Conservation (phyloP, 2,888 invertebrate species). For the Poecilobothrus nobilitatus region DNA sequence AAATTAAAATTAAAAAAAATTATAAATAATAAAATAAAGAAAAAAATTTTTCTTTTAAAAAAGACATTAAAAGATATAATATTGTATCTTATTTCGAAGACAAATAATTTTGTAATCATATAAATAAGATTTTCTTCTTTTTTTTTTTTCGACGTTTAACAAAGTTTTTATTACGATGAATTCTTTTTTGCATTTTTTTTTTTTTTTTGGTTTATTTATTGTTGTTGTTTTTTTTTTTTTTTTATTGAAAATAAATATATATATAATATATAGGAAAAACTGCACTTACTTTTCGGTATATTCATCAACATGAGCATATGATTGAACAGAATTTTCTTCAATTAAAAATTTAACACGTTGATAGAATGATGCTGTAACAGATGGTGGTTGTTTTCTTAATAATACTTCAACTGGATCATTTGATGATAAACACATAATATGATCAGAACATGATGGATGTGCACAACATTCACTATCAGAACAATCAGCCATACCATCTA, state of each 20-base stretch:
- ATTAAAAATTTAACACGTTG: conserved; percentile 96
- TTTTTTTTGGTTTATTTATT: conserved; percentile 17
- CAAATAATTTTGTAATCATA: no score
- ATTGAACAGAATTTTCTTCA: conserved; percentile 97
- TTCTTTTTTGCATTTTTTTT: no score
- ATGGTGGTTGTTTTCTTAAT: conserved; percentile 89
- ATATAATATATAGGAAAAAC: background rate
- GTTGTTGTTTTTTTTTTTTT: conserved; percentile 20
- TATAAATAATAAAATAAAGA: no score
- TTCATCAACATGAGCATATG: conserved; percentile 94
- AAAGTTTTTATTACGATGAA: no score
- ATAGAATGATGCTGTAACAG: conserved; percentile 94
- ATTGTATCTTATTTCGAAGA: no score
- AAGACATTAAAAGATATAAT: no score
- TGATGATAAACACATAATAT: conserved; percentile 91
- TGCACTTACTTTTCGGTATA: conserved; percentile 91
- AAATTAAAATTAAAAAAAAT: no score
- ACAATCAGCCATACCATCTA: conserved; percentile 98
- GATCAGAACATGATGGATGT: conserved; percentile 74
- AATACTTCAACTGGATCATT: conserved; percentile 96
- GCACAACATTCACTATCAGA: conserved; percentile 98
- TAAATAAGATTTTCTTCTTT: no score
- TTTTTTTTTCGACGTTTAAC: no score
- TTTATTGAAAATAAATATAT: background rate
- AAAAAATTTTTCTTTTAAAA: no score